These are phyloP conservation scores for Melinaea menophilus DNA, from an alignment of 2,888 invertebrate genomes.

Conservation along the genomic window DNA sequence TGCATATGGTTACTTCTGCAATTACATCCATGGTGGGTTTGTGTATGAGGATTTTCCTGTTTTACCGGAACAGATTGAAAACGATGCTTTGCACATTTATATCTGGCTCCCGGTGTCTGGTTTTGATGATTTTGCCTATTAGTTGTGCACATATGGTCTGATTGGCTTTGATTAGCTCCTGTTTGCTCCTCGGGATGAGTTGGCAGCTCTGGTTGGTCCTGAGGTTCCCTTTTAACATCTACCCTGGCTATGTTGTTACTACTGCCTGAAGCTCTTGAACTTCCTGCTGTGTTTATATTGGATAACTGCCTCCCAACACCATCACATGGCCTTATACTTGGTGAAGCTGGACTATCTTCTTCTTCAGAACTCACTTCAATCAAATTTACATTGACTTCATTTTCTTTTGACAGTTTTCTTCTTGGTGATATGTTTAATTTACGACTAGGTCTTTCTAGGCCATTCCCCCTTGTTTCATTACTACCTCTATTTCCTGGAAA, in stretches of 20 bases:
- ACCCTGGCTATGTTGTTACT: slow-evolving; percentile 36
- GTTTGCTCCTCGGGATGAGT: slow-evolving; percentile 37
- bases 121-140: slow-evolving; percentile 13
- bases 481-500: slow-evolving; percentile 28
- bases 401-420: slow-evolving; percentile 63
- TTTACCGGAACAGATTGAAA: slow-evolving; percentile 35
- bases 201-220: slow-evolving; percentile 39
- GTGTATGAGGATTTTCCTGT: slow-evolving; percentile 23
- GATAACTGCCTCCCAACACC: slow-evolving; percentile 36
- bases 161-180: slow-evolving; percentile 27
- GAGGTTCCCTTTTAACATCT: slow-evolving; percentile 56
- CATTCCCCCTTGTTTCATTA: slow-evolving; percentile 34
- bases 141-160: slow-evolving; percentile 19
- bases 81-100: slow-evolving; percentile 22
- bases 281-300: slow-evolving; percentile 13
- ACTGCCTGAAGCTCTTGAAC: slow-evolving; percentile 29
- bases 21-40: slow-evolving; percentile 29
- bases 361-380: slow-evolving; percentile 75
- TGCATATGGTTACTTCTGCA: slow-evolving; percentile 29
- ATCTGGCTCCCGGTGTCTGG: slow-evolving; percentile 17
- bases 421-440: slow-evolving; percentile 68
- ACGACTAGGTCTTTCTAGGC: slow-evolving; percentile 66
- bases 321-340: slow-evolving; percentile 55
- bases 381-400: slow-evolving; percentile 50
- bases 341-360: slow-evolving; percentile 56